These are phyloP conservation scores for Euplagia quadripunctaria DNA, from an alignment of 2,888 invertebrate genomes.

Conservation along the genomic window DNA sequence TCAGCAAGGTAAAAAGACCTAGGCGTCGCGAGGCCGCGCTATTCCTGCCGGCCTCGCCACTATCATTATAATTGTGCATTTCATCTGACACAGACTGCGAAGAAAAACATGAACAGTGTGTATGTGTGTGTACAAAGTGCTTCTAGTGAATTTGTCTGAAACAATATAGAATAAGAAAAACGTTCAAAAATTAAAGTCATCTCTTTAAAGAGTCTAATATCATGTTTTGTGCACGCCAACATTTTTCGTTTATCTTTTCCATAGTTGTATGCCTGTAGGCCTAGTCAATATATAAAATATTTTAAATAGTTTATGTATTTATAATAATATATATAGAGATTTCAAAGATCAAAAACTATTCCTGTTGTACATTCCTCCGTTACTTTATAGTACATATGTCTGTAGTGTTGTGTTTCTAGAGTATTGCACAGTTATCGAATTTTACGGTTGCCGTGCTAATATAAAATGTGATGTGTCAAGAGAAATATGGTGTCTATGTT, in stretches of 20 bases:
- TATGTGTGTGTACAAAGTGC: neutral
- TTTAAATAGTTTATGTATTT: conserved; percentile 10
- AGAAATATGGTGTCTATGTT: neutral
- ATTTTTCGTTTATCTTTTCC: conserved; percentile 18
- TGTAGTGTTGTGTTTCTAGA: neutral
- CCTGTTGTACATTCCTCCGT: conserved; percentile 15
- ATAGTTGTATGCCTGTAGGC: conserved; percentile 13
- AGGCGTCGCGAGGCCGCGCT: conserved; percentile 83
- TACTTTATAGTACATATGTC: conserved; percentile 8
- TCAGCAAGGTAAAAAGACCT: conserved; percentile 77
- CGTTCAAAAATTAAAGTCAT: neutral
- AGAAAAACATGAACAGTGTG: conserved; percentile 18
- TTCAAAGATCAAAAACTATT: conserved; percentile 8
- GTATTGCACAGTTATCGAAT: neutral
- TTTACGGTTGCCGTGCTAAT: conserved; percentile 3
- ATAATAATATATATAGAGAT: conserved; percentile 3
- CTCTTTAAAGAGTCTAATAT: neutral
- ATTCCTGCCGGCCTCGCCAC: conserved; percentile 74
- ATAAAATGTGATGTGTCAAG: neutral
- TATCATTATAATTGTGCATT: conserved; percentile 49
- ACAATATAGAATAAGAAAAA: neutral
- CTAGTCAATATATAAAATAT: neutral
- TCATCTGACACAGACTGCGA: conserved; percentile 58
- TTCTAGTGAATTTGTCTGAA: neutral
- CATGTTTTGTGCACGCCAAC: neutral